Base-by-base conservation (phyloP, 1,140 invertebrate species). In the Bicyclus anynana region DNA sequence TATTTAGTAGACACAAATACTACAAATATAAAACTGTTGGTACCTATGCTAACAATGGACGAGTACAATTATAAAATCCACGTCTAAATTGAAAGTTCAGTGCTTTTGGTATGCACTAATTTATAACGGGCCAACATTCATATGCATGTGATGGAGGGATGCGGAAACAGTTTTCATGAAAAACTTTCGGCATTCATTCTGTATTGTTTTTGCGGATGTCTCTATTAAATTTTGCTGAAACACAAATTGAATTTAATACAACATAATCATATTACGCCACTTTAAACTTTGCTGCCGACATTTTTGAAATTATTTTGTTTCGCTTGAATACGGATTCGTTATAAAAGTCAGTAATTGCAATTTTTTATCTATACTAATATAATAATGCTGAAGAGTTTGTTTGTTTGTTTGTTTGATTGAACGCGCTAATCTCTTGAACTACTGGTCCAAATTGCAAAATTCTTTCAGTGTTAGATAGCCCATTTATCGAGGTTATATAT, bases 71-170 rank as follows among this genome's bases (percentile, higher is more conserved):
- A 2, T 17, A 20, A 44, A 44, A 12, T 10, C 40, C 40, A 18
- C 7, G 16, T 44, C 17, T 20, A 44, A 44, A 44, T 44, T 44
- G 16, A 44, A 44, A 44, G 40, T 20, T 44, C 40, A 20, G 5
- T 44, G 40, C 40, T 44, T 44, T 44, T 20, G 40, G 40, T 20
- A 44, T 44, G 40, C 40, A 44, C 40, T 44, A 44, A 44, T 44
- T 44, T 44, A 44, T 44, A 44, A 18, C 10, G 17, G 40, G 0
- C 40, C 17, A 20, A n/a, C 40, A 44, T 44, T 44, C 40, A 44
- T 44, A 44, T 44, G 40, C 40, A 33, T 33, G 2, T 12, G 2
- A 44, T 44, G 20, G 16, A 20, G 40, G 40, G 20, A 44, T 44
- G 40, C 20, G 40, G 40, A 44, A 17, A 44, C 17, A 44, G 40